Percentiles rank a stretch among this genome's conserved stretches.
Evolutionary conservation across 30 jellyfish, hydroid and myxozoan genomes (phyloP).

Genomic region (Hydractinia symbiolongicarpus): DNA sequence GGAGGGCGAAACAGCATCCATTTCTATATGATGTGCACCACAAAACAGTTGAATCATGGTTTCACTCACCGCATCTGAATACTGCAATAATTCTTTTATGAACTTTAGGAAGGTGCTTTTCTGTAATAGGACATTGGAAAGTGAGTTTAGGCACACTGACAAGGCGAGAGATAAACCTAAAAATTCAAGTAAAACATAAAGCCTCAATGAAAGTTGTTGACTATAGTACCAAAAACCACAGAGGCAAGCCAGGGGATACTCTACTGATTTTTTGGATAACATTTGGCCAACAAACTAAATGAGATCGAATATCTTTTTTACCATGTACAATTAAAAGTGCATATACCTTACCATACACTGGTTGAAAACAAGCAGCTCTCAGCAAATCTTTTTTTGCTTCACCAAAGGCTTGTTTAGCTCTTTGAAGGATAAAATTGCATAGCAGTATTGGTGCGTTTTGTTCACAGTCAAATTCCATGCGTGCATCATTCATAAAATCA

Average conservation of each 20-base stretch:
- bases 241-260: no score
- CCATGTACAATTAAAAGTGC: no score
- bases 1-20: slow-evolving; percentile 53
- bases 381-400: slow-evolving; percentile 2
- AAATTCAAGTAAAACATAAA: not conserved
- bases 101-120: not conserved
- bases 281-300: no score
- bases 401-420: not conserved
- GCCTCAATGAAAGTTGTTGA: no score
- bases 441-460: no score
- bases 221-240: no score
- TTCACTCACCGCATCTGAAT: not conserved
- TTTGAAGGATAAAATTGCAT: not conserved
- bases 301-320: no score
- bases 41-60: not conserved
- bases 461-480: no score
- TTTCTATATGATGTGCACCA: slow-evolving; percentile 1
- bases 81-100: not conserved
- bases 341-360: slow-evolving; percentile 18
- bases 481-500: no score
- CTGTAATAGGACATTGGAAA: not conserved
- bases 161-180: slow-evolving; percentile 14
- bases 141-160: not conserved
- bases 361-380: slow-evolving; percentile 10
- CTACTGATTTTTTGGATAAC: no score